Base-by-base conservation (phyloP, 2,113 vertebrate genomes). In the Sebastes fasciatus region DNA sequence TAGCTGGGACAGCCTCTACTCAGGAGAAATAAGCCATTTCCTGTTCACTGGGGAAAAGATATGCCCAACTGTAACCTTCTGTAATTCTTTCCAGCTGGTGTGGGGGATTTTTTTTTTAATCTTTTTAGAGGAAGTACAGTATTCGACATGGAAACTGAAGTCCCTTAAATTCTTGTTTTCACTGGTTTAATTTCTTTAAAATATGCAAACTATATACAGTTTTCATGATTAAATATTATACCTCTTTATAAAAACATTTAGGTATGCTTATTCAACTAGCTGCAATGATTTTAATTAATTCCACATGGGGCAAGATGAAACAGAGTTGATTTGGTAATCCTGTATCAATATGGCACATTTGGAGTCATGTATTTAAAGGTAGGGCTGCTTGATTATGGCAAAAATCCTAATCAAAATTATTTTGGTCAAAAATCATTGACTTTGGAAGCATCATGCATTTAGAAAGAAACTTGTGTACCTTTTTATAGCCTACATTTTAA, bases 1-100 rank as follows among this genome's bases (percentile, higher is more conserved):
- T 71, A 40, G 79, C 82, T 80, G 86, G 90, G 89, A 89, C 83
- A 83, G 83, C 64, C 65, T 79, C 91, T 88, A 80, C 89, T 92
- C 81, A 75, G 80, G 81, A 92, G 91, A 92, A 94, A 92, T 91
- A 92, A 91, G 84, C 90, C 80, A 85, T 92, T 94, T 94, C 94
- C 93, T 94, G 87, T 88, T 84, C 77, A 64, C 79, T 17, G 54
- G 89, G 69, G 89, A 68, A 86, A 89, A 77, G 80, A 88, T 84
- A 90, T 77, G 84, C 73, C 70, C 77, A 85, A 92, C 94, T 94
- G 93, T 88, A 89, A 92, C 84, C 43, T 67, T 75, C 86, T 91
- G 82, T 92, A 92, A 94, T 90, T 79, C 77, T 52, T 89, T 89
- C 92, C 92, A 94, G 87, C 86, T 90, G 91, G 58, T 58, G 80